These are phyloP conservation scores for Ariolimax columbianus DNA, from an alignment of 2,888 invertebrate species.

Conservation along the genomic window DNA sequence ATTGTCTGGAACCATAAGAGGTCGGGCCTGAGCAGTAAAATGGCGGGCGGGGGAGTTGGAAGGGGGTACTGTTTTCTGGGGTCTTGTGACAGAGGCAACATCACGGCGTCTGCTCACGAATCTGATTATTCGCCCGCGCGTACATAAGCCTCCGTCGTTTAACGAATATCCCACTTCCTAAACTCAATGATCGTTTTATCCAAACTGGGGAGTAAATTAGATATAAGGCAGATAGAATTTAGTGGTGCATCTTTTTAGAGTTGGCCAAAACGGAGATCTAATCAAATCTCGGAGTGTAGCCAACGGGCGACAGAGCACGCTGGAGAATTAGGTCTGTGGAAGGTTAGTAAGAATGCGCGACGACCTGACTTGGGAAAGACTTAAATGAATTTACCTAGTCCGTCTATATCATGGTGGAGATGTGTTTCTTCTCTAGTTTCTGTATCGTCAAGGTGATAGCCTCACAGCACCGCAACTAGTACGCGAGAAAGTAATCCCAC, in stretches of 20 bases:
- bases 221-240: slow-evolving; percentile 61
- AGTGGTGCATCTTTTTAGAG: slow-evolving; percentile 57
- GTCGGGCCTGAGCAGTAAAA: neutral
- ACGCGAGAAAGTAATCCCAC: neutral
- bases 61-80: neutral
- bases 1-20: neutral
- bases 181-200: slow-evolving; percentile 71
- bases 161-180: slow-evolving; percentile 74
- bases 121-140: slow-evolving; percentile 68
- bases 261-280: slow-evolving; percentile 59
- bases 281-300: slow-evolving; percentile 59
- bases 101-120: slow-evolving; percentile 66
- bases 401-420: slow-evolving; percentile 43
- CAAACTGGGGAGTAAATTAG: slow-evolving; percentile 62
- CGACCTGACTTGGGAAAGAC: slow-evolving; percentile 48
- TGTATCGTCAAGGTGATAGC: slow-evolving; percentile 7
- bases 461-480: neutral
- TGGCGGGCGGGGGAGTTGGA: neutral
- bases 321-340: slow-evolving; percentile 53
- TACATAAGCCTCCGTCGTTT: slow-evolving; percentile 72
- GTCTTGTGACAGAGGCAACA: slow-evolving; percentile 32
- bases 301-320: slow-evolving; percentile 50
- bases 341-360: slow-evolving; percentile 50
- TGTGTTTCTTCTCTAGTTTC: slow-evolving; percentile 37
- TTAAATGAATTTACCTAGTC: slow-evolving; percentile 52